Percentiles rank a stretch among this genome's conserved stretches.
Evolutionary conservation across 2,113 vertebrate genomes (phyloP).

Genomic region (Xyliphius kryptos): DNA sequence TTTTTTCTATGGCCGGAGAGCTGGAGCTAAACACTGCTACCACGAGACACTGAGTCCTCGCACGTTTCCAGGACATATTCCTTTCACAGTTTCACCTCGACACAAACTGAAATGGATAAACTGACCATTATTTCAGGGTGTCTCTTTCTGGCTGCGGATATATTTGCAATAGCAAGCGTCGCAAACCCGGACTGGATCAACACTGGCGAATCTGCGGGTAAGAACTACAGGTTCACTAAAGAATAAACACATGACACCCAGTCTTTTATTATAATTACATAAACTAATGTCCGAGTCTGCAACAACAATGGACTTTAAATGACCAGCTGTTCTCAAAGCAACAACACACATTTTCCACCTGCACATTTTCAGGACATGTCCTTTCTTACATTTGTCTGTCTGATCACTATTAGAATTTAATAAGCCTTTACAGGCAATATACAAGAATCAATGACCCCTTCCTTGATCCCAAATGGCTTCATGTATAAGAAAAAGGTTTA

Average conservation of each 20-base stretch:
- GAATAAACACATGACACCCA: neutral
- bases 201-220: conserved; percentile 95
- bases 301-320: neutral
- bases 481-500: no score
- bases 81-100: no score
- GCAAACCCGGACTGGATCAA: conserved; percentile 98
- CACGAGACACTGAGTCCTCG: no score
- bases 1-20: neutral
- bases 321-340: neutral
- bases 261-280: neutral
- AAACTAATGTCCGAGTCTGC: neutral
- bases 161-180: conserved; percentile 96
- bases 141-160: conserved; percentile 95
- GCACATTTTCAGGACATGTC: neutral
- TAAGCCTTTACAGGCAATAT: neutral
- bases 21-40: no score
- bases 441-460: neutral
- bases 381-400: neutral
- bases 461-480: neutral
- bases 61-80: no score
- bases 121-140: conserved; percentile 97
- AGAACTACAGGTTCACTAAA: conserved; percentile 47
- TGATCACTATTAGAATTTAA: neutral
- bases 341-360: neutral
- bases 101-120: conserved; percentile 85